phyloP scores from a whole-genome alignment of 2,888 invertebrate species.

The Copidosoma aretas region DNA sequence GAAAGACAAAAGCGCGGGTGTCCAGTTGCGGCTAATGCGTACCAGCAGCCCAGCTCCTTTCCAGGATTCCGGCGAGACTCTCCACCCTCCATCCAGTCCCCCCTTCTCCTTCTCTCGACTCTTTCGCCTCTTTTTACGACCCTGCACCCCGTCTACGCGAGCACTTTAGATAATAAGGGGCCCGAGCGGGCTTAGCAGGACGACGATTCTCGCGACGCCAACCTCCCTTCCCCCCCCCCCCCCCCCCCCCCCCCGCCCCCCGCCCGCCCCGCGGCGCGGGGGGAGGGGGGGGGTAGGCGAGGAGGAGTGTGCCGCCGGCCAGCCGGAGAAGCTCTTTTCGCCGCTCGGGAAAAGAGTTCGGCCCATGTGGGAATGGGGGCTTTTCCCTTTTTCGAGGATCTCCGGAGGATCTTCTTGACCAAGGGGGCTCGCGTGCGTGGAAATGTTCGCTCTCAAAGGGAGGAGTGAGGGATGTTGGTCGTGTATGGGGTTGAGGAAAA shows the following conservation, averaged over 20 bases:
- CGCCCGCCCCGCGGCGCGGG: too few relatives aligned
- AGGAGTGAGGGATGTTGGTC: background rate
- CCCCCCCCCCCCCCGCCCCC: too few relatives aligned
- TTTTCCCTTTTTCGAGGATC: background rate
- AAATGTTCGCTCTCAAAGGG: background rate
- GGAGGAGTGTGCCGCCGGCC: conserved; percentile 48
- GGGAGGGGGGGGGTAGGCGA: too few relatives aligned
- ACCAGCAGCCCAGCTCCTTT: conserved; percentile 21
- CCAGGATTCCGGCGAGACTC: conserved; percentile 17
- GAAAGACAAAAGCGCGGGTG: background rate
- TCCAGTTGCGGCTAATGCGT: conserved; percentile 3
- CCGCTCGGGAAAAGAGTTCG: background rate
- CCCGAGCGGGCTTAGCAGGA: too few relatives aligned
- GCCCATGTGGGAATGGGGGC: background rate
- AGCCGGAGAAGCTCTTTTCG: conserved; percentile 19
- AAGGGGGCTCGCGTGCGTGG: background rate
- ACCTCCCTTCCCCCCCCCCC: conserved; percentile 35
- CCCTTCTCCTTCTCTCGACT: background rate
- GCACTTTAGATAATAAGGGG: conserved; percentile 63
- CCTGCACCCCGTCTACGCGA: conserved; percentile 43
- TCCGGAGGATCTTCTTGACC: background rate
- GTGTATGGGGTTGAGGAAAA: background rate
- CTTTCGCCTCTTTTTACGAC: conserved; percentile 1
- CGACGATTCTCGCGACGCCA: conserved; percentile 30
- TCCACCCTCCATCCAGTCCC: conserved; percentile 26